Conservation (phyloP, 1,140 invertebrate species). For the Anagrus nilaparvatae region DNA sequence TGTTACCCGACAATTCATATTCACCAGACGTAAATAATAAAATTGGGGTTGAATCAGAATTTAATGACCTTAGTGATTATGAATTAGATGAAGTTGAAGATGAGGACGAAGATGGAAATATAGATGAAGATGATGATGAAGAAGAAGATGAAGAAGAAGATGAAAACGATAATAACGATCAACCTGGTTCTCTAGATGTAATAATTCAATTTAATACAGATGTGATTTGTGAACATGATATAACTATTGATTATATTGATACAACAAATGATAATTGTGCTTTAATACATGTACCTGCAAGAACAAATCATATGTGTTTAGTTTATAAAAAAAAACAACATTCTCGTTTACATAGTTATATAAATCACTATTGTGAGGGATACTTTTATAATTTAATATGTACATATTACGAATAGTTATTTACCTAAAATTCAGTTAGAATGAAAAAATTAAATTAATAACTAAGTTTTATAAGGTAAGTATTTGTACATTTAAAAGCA, state of each 20-base stretch:
- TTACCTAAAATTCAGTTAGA: too few species aligned
- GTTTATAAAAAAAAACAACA: conserved; percentile 53
- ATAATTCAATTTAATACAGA: conserved; percentile 33
- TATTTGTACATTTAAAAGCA: too few species aligned
- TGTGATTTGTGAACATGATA: conserved; percentile 7
- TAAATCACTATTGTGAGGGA: conserved; percentile 43
- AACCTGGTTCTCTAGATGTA: conserved; percentile 28
- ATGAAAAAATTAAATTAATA: too few species aligned
- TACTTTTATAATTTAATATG: conserved; percentile 45
- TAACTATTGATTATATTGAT: conserved; percentile 33
- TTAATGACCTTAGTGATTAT: too few species aligned
- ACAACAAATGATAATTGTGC: conserved; percentile 24
- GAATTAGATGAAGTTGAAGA: neutral
- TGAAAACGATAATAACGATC: conserved; percentile 1
- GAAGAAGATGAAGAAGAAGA: conserved; percentile 8
- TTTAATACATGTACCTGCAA: conserved; percentile 32
- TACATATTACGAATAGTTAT: conserved; percentile 46
- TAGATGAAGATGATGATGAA: conserved; percentile 8
- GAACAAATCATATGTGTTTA: conserved; percentile 55
- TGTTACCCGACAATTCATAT: too few species aligned
- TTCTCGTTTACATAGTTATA: conserved; percentile 53
- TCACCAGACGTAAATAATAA: too few species aligned
- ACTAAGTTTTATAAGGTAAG: too few species aligned
- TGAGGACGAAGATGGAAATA: neutral
- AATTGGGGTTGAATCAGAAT: too few species aligned